Conservation (phyloP, 30 jellyfish, hydroid and myxozoan species). For the Pseudorhiza aurosa region DNA sequence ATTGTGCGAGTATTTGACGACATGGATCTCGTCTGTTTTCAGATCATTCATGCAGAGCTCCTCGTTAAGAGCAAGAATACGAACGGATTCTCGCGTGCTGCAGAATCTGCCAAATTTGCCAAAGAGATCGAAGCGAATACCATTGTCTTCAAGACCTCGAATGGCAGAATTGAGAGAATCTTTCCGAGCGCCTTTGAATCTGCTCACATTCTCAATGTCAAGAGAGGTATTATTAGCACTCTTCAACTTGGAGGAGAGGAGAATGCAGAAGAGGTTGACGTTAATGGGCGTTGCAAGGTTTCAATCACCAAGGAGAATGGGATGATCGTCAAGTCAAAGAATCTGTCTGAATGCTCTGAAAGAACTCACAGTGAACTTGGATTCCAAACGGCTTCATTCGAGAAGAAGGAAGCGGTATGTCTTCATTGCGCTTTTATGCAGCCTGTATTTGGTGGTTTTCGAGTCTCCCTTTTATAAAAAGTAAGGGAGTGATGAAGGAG, state of each 20-base stretch:
- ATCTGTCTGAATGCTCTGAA: constrained; percentile 87
- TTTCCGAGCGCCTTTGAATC: constrained; percentile 75
- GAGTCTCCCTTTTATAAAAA: too few relatives aligned
- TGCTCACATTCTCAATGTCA: constrained; percentile 82
- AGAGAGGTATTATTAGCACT: constrained; percentile 96
- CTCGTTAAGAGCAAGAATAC: constrained; percentile 87
- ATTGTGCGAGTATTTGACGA: too few relatives aligned
- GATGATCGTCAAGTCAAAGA: constrained; percentile 77
- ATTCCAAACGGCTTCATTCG: constrained; percentile 74
- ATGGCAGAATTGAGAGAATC: constrained; percentile 70
- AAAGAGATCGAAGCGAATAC: constrained; percentile 82
- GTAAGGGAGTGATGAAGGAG: too few relatives aligned
- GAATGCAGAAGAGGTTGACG: constrained; percentile 73
- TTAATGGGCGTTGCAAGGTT: constrained; percentile 93
- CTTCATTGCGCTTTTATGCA: too few relatives aligned
- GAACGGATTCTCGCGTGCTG: constrained; percentile 68
- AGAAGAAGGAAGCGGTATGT: constrained; percentile 63
- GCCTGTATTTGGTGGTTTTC: constrained; percentile 5
- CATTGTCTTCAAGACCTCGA: constrained; percentile 62
- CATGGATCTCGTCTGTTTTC: too few relatives aligned
- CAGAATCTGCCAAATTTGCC: constrained; percentile 87
- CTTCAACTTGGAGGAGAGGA: constrained; percentile 84
- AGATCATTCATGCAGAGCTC: constrained; percentile 97
- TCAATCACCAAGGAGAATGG: constrained; percentile 59
- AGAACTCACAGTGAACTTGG: constrained; percentile 94